Base-by-base conservation (phyloP, 2,888 invertebrate genomes). In the Lamellibrachia satsuma region DNA sequence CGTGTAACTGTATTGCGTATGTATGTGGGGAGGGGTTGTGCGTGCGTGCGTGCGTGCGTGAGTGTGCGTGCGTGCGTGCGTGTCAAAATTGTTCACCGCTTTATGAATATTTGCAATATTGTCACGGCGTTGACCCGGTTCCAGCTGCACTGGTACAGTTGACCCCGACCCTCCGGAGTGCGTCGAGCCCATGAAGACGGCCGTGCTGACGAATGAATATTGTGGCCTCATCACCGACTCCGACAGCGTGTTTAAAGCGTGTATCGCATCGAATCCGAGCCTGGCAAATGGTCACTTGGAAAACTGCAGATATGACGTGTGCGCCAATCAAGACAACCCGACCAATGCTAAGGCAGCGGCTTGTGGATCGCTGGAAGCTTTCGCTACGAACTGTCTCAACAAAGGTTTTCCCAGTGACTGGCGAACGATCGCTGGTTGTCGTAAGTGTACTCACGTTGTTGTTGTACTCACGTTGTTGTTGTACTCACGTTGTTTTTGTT, bases 271-370 rank as follows among this genome's bases (percentile, higher is more conserved):
- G 9, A 52, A 55, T 22, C 91, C 39, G 27, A 91, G 2, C 7
- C n/a, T 22, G 9, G 52, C 91, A 39, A n/a, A n/a, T 2, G 52
- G 52, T 22, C 52, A 51, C 90, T n/a, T 52, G 52, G 90, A 90
- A 8, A 93, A 92, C 92, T 93, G 93, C 75, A 52, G 39, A 27
- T 92, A 92, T 52, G 93, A 93, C 91, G 90, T 92, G 90, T 93
- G 93, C 52, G 92, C 93, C 92, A 92, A 93, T 52, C 52, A 90
- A 39, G 57, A n/a, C 22, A 27, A 52, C 91, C n/a, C 52, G 52
- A 92, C 22, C n/a, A 57, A 39, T 51, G 91, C 60, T 52, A 93
- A 93, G 93, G 52, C 55, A 15, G 93, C 93, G n/a, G 92, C 93
- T 11, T 93, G 93, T 51, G 93, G 57, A 4, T 92, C 93, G 8